Base-by-base conservation (phyloP, 2,888 invertebrate species). In the Calameuta idolon region DNA sequence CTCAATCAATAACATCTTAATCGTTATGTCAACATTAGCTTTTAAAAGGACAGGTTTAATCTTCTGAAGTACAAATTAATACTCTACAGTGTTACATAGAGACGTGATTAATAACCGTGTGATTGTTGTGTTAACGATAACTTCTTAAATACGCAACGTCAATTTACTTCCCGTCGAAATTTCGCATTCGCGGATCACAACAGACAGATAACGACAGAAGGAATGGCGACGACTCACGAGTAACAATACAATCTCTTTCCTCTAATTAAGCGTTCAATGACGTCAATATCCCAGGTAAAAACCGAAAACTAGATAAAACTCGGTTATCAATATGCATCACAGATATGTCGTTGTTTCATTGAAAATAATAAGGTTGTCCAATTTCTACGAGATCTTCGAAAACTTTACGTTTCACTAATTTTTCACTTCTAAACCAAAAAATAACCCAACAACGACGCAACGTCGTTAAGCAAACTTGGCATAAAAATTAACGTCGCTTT, bases 301-400 rank as follows among this genome's bases (percentile, higher is more conserved):
- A 15, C 31, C 9, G 12, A 34, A 33, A 34, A 3, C 12, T 33
- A 71, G 15, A 71, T 69, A 12, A 31, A 33, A 15, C 9, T 34
- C 12, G 71, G 31, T 83, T 85, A 81, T 82, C 80, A 84, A 82
- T 87, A 84, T 82, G 83, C 85, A 88, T 88, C 88, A 87, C 88
- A 88, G 87, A 88, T 87, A 88, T 87, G 86, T 88, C 88, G 88
- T 88, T 88, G 88, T 88, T 55, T 88, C 79, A 80, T 83, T 78
- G 4, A 37, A 77, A 77, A 77, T 15, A 75, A 77, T 75, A 37
- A 23, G 15, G 40, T 55, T 9, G 9, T 55, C 23, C 55, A 55
- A 55, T 55, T 55, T 55, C 0, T 23, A 55, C 9, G 55, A 55
- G 23, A 55, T 23, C 23, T 9, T 2, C 9, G 9, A 1, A 23